These are phyloP conservation scores for Luehdorfia chinensis DNA, from an alignment of 1,140 invertebrate genomes.

Conservation along the genomic window DNA sequence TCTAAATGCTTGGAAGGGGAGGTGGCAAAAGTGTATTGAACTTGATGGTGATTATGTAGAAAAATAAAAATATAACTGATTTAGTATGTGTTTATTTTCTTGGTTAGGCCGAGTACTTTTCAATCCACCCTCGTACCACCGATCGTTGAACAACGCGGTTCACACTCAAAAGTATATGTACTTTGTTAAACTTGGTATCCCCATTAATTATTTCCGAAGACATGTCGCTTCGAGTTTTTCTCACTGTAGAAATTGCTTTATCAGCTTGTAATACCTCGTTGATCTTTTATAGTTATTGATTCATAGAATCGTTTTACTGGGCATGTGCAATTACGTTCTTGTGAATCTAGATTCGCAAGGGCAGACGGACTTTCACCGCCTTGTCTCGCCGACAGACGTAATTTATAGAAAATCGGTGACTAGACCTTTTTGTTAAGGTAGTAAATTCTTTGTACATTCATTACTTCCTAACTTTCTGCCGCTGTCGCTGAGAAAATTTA, in stretches of 20 bases:
- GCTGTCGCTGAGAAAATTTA: slow-evolving; percentile 45
- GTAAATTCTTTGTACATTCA: slow-evolving; percentile 33
- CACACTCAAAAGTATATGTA: too few relatives aligned
- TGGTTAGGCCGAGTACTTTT: too few relatives aligned
- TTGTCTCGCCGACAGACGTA: slow-evolving; percentile 34
- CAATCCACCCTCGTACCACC: too few relatives aligned
- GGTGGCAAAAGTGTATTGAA: too few relatives aligned
- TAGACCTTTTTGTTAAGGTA: slow-evolving; percentile 40
- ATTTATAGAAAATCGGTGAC: slow-evolving; percentile 42
- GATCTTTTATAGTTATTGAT: slow-evolving; percentile 40
- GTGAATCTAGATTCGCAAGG: slow-evolving; percentile 65
- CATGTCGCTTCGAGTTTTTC: neutral
- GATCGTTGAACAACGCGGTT: too few relatives aligned
- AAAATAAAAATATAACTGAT: too few relatives aligned
- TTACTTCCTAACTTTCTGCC: slow-evolving; percentile 49
- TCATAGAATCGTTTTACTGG: slow-evolving; percentile 57
- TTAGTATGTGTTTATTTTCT: too few relatives aligned
- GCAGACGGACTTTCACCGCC: slow-evolving; percentile 66
- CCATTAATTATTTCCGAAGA: neutral
- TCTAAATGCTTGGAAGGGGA: too few relatives aligned
- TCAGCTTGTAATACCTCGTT: slow-evolving; percentile 25
- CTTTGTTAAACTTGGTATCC: neutral
- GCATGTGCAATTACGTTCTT: slow-evolving; percentile 60
- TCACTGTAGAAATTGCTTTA: slow-evolving; percentile 7
- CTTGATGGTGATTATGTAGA: too few relatives aligned